Conservation (phyloP, 2,797 vertebrate species). For the Galago senegalensis region DNA sequence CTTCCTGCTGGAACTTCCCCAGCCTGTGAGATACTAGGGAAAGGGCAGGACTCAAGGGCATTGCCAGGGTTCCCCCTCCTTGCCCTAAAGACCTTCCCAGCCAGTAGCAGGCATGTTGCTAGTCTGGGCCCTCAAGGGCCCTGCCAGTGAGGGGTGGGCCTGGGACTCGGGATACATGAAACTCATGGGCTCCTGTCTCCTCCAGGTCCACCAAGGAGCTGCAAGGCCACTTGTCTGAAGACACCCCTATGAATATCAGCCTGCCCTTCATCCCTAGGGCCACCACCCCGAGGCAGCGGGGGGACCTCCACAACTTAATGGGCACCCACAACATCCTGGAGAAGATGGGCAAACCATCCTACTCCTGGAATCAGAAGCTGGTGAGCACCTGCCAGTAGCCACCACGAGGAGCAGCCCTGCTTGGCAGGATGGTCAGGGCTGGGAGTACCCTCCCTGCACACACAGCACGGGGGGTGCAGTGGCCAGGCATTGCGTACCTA, state of each 20-base stretch:
- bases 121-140: neutral
- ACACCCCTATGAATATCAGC: neutral
- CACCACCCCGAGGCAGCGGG: neutral
- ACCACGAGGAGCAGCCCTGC: neutral
- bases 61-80: neutral
- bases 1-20: slow-evolving; percentile 5
- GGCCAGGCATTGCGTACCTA: neutral
- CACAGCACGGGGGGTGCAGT: neutral
- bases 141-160: neutral
- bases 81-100: neutral
- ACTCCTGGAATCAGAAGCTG: slow-evolving; percentile 28
- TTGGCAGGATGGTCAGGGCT: accelerated
- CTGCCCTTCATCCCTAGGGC: neutral
- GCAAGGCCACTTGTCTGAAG: neutral
- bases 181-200: neutral
- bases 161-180: accelerated
- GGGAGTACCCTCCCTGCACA: too few relatives aligned
- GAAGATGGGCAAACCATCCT: neutral
- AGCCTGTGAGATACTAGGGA: slow-evolving; percentile 16
- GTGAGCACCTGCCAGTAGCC: neutral
- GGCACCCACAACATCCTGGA: neutral
- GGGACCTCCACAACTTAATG: neutral
- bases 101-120: neutral
- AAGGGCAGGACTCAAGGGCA: accelerated
- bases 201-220: slow-evolving; percentile 35